Base-by-base conservation (phyloP, 2,113 vertebrate genomes). In the Albula glossodonta region DNA sequence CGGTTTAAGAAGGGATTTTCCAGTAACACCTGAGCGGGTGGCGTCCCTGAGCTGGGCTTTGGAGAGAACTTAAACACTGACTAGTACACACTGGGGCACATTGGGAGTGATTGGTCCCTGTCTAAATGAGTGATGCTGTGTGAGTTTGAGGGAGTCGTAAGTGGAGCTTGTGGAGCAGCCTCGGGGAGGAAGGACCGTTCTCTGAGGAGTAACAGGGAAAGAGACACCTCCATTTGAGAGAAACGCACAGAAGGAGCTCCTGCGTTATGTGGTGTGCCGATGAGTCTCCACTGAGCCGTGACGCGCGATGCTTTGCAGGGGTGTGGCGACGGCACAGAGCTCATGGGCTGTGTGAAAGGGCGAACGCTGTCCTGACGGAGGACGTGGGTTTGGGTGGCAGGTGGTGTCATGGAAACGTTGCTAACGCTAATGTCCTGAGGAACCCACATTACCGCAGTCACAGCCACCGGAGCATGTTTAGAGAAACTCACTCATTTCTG, bases 381-480 rank as follows among this genome's bases (percentile, higher is more conserved):
- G 41, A n/a, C 50, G 51, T 77, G 63, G 5, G 17, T 25, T 10
- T 51, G 49, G 9, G 50, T 57, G 51, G 5, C 56, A 60, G 41
- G 53, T 60, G 11, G 13, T 17, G 41, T 25, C 22, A n/a, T 22
- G 31, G 82, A 83, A 57, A 51, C 22, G 31, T 63, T 7, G 53
- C 31, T n/a, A n/a, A 60, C 19, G 57, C 12, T 83, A 6, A 22
- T 25, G 41, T 48, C 66, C 41, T 74, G 82, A 70, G 74, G 74
- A 31, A 12, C 7, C 25, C 81, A 63, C 81, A 53, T 85, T 84
- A 87, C 87, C 88, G 81, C 86, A 84, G 88, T 57, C 87, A 77
- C 50, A 79, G 81, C 51, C 81, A 63, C 60, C 10, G 3, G 49
- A 82, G 81, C 80, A 41, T 41, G 31, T 83, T 66, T 83, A 90